Base-by-base conservation (phyloP, 1,140 invertebrate species). In the Diabrotica virgifera region DNA sequence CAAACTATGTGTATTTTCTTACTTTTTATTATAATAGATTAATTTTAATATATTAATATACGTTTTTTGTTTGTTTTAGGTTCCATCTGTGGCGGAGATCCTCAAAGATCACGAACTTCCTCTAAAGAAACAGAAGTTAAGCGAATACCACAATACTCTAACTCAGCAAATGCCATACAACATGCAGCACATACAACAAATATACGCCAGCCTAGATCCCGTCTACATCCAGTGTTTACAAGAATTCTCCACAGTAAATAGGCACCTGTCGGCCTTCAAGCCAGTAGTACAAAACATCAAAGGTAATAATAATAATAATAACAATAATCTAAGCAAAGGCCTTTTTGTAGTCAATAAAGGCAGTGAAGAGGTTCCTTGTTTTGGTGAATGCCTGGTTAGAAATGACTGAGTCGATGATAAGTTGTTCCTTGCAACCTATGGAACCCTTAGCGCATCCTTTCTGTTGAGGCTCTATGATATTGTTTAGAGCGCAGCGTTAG, bases 51-150 rank as follows among this genome's bases (percentile, higher is more conserved):
- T 54, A 54, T 13, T n/a, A 54, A 54, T 54, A 54, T 10, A 3
- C 12, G n/a, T 54, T 54, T 62, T 56, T 67, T 67, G 54, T 62
- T 65, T 69, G 8, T 77, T 77, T 56, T 70, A 78, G 74, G 71
- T 78, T 14, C 63, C 74, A 7, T 67, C 72, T 9, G 64, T 70
- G 11, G 73, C 74, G 9, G 52, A 62, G 36, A 53, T 38, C 37
- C 66, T 76, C 37, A 76, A 75, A 51, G 75, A 77, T 53, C 68
- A 69, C 13, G 75, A 78, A 14, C 63, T 76, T 10, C 74, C 76
- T 24, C 62, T 73, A 9, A 78, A 78, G 66, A 78, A 77, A 64
- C 70, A 77, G 52, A 78, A 76, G 67, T 54, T 77, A 8, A 72
- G 73, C n/a, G 72, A 73, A 37, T 72, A 72, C 51, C 46, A 70